These are phyloP conservation scores for Perithous albicinctus DNA, from an alignment of 2,888 invertebrate genomes.

Conservation along the genomic window DNA sequence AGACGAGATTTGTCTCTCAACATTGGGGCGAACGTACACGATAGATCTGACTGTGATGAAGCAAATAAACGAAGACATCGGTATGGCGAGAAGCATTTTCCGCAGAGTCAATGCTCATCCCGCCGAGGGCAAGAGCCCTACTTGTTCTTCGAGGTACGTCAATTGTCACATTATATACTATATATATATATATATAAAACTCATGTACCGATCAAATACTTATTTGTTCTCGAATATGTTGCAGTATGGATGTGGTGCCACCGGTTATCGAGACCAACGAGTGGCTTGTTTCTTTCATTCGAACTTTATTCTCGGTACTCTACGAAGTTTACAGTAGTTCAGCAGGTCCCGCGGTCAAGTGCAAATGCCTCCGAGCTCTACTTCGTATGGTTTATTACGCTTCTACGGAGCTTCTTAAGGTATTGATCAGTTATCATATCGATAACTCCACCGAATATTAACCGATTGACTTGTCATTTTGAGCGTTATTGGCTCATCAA, in stretches of 20 bases:
- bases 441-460: no score
- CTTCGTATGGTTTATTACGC: constrained; percentile 98
- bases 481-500: no score
- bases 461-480: no score
- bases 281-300: constrained; percentile 86
- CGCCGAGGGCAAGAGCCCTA: constrained; percentile 82
- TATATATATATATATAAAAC: neutral
- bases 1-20: constrained; percentile 97
- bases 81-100: constrained; percentile 96
- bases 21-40: constrained; percentile 97
- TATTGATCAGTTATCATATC: constrained; percentile 75
- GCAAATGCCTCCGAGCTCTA: constrained; percentile 98
- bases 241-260: constrained; percentile 83
- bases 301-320: constrained; percentile 96
- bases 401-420: constrained; percentile 93
- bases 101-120: constrained; percentile 90
- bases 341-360: constrained; percentile 98
- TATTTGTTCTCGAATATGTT: constrained; percentile 56
- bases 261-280: constrained; percentile 83
- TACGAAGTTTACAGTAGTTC: constrained; percentile 99
- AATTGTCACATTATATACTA: neutral
- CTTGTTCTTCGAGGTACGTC: constrained; percentile 81
- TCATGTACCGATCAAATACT: neutral
- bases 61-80: constrained; percentile 99
- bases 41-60: constrained; percentile 99